phyloP scores from a whole-genome alignment of 2,113 vertebrate genomes.

The Oxygymnocypris stewartii region DNA sequence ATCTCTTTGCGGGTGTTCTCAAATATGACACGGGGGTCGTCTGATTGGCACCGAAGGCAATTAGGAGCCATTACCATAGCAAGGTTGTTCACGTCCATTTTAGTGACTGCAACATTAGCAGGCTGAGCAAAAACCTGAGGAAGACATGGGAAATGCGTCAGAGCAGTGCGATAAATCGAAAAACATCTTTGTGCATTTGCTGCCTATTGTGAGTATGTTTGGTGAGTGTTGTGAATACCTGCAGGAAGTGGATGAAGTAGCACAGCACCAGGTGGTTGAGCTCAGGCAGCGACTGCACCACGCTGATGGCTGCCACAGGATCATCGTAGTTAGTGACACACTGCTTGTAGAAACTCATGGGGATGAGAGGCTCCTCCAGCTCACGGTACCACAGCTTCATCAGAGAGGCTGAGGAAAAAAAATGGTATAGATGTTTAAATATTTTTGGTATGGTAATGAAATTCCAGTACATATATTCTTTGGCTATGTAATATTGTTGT shows the following conservation, averaged over 20 bases:
- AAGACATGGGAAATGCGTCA: background rate
- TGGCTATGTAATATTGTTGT: background rate
- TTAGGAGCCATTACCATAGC: conserved; percentile 95
- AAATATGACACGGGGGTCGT: conserved; percentile 87
- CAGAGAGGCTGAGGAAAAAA: conserved; percentile 77
- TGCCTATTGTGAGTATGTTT: background rate
- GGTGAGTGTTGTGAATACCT: conserved; percentile 69
- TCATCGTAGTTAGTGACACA: conserved; percentile 87
- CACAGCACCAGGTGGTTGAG: conserved; percentile 87
- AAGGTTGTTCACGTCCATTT: conserved; percentile 94
- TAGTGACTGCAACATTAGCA: conserved; percentile 85
- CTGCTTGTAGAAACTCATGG: conserved; percentile 85
- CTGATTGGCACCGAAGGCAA: conserved; percentile 87
- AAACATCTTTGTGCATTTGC: background rate
- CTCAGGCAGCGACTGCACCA: conserved; percentile 85
- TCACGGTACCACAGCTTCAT: conserved; percentile 92
- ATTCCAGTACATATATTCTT: background rate
- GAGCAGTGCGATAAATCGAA: background rate
- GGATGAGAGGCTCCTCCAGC: conserved; percentile 88
- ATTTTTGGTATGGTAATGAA: background rate
- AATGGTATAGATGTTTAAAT: background rate
- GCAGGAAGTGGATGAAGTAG: conserved; percentile 91
- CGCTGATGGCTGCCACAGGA: conserved; percentile 81
- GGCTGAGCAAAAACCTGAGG: conserved; percentile 87
- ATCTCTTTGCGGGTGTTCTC: conserved; percentile 92